Conservation (phyloP, 2,888 invertebrate species). For the Tuta absoluta region DNA sequence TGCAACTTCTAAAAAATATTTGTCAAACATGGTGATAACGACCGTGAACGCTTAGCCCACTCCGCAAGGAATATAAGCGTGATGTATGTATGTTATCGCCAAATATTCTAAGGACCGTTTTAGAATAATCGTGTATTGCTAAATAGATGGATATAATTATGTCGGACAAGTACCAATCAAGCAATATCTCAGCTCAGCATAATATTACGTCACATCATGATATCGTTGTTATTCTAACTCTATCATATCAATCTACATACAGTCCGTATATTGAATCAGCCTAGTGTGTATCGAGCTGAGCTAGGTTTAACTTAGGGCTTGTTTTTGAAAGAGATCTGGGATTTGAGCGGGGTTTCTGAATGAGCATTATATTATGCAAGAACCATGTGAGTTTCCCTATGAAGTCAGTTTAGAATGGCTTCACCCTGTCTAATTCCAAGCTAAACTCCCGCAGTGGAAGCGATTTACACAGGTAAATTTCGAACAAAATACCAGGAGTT, state of each 20-base stretch:
- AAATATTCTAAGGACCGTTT: too few species aligned
- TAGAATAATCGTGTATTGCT: too few species aligned
- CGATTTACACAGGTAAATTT: too few species aligned
- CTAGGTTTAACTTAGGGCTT: background rate
- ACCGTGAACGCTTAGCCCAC: too few species aligned
- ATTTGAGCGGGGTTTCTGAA: conserved; percentile 6
- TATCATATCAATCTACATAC: background rate
- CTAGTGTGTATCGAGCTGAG: conserved; percentile 1
- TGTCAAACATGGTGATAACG: too few species aligned
- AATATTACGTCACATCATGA: background rate
- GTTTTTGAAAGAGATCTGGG: background rate
- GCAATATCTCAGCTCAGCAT: background rate
- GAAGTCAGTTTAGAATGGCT: too few species aligned
- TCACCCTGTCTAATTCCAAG: too few species aligned
- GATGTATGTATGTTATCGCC: too few species aligned
- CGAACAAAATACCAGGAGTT: too few species aligned
- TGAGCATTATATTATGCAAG: background rate
- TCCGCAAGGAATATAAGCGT: too few species aligned
- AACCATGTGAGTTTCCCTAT: background rate
- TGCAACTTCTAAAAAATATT: too few species aligned
- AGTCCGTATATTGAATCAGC: background rate
- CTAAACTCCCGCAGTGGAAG: too few species aligned
- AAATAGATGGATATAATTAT: background rate
- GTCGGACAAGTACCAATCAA: background rate
- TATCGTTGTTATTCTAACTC: background rate